Evolutionary conservation across 2,797 vertebrate species (phyloP).

Genomic region (Sebastes matsubarae): DNA sequence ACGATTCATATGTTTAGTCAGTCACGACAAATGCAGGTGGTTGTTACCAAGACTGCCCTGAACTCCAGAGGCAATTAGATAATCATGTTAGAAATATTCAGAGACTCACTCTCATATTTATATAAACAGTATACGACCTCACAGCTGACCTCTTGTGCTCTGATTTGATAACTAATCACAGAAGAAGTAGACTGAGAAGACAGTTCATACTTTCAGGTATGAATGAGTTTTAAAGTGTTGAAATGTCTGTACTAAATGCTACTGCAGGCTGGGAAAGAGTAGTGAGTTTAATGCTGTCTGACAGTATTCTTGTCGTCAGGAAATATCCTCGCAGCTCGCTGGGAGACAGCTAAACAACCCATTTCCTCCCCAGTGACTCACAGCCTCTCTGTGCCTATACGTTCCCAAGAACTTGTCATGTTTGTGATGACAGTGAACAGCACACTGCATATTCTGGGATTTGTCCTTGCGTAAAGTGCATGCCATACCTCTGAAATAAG

Average conservation of each 20-base stretch:
- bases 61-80: background rate
- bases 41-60: background rate
- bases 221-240: background rate
- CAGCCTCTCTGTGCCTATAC: constrained; percentile 46
- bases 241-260: background rate
- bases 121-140: background rate
- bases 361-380: constrained; percentile 71
- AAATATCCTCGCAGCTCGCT: constrained; percentile 52
- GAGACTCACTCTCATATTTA: constrained; percentile 26
- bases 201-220: background rate
- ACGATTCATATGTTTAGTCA: background rate
- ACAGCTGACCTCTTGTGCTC: background rate
- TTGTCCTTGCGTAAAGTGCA: background rate
- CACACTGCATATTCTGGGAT: constrained; percentile 22
- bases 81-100: constrained; percentile 1
- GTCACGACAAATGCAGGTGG: constrained; percentile 7
- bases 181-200: background rate
- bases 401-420: constrained; percentile 60
- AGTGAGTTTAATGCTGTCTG: constrained; percentile 16
- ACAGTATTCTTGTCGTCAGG: constrained; percentile 56
- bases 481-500: constrained; percentile 33
- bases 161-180: background rate
- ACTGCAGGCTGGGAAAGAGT: background rate
- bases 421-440: constrained; percentile 66
- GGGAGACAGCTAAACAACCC: constrained; percentile 66